Conservation (phyloP, 2,113 vertebrate species). For the Oophaga pumilio region DNA sequence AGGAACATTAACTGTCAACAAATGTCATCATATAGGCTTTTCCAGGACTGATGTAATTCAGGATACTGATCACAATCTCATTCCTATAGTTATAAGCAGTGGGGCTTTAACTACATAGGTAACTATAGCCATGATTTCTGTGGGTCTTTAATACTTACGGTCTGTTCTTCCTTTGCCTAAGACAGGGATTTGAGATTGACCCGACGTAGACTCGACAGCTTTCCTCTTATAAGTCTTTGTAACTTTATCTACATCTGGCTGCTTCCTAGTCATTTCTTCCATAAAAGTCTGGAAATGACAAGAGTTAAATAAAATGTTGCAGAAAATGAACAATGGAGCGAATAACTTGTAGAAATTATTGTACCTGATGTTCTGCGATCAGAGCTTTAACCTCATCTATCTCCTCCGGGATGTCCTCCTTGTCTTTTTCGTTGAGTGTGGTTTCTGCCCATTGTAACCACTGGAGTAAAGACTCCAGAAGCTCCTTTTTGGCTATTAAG, state of each 20-base stretch:
- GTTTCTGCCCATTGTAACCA: slow-evolving; percentile 97
- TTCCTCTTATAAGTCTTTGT: slow-evolving; percentile 98
- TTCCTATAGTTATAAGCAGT: background rate
- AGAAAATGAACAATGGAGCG: background rate
- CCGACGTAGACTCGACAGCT: slow-evolving; percentile 70
- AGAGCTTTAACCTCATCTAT: slow-evolving; percentile 92
- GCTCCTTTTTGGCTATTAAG: slow-evolving; percentile 85
- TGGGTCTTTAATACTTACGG: slow-evolving; percentile 77
- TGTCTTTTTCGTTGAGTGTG: slow-evolving; percentile 89
- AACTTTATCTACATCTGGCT: slow-evolving; percentile 97
- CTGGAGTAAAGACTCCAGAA: slow-evolving; percentile 87
- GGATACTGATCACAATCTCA: background rate
- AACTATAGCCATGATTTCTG: background rate
- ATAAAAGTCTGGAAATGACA: slow-evolving; percentile 82
- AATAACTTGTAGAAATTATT: background rate
- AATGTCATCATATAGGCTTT: background rate
- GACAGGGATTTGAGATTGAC: slow-evolving; percentile 93
- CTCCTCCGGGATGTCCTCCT: slow-evolving; percentile 88
- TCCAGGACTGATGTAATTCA: background rate
- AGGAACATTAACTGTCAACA: background rate
- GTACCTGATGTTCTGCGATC: slow-evolving; percentile 95
- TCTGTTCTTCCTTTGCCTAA: slow-evolving; percentile 86
- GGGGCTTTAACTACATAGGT: background rate
- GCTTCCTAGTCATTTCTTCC: slow-evolving; percentile 99
- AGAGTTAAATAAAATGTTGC: slow-evolving; percentile 19